These are phyloP conservation scores for Agrotis segetum DNA, from an alignment of 2,888 invertebrate genomes.

Conservation along the genomic window DNA sequence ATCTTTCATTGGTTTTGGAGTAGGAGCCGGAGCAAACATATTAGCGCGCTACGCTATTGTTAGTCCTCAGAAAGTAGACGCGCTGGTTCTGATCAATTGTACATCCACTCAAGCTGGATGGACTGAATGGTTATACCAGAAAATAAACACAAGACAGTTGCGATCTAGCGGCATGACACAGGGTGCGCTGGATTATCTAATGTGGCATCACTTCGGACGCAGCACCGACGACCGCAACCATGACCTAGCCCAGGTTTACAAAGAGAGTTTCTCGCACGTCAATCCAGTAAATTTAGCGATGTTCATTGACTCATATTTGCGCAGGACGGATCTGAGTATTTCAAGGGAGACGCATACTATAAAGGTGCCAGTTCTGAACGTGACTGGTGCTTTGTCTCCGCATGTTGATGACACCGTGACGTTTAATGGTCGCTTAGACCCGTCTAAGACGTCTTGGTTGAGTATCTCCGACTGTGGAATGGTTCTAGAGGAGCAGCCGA, in stretches of 20 bases:
- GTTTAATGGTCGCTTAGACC: constrained; percentile 98
- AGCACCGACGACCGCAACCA: constrained; percentile 97
- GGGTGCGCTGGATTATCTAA: constrained; percentile 98
- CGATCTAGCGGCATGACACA: constrained; percentile 98
- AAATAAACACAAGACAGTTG: constrained; percentile 97
- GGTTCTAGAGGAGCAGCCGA: constrained; percentile 99
- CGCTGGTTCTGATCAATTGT: constrained; percentile 98
- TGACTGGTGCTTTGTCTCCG: constrained; percentile 98
- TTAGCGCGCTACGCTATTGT: constrained; percentile 97
- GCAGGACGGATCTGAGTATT: constrained; percentile 97
- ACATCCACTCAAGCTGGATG: constrained; percentile 98
- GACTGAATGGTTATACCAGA: constrained; percentile 99
- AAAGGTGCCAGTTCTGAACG: constrained; percentile 97
- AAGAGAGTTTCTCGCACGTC: constrained; percentile 97
- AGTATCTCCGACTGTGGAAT: constrained; percentile 99
- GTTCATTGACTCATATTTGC: constrained; percentile 98
- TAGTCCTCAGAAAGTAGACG: constrained; percentile 97
- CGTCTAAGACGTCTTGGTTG: constrained; percentile 99
- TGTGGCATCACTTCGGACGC: constrained; percentile 99
- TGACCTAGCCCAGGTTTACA: constrained; percentile 98
- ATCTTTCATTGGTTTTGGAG: constrained; percentile 98
- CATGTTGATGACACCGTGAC: constrained; percentile 99
- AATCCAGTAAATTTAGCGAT: constrained; percentile 98
- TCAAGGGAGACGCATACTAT: constrained; percentile 92
- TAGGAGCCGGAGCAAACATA: constrained; percentile 99